These are phyloP conservation scores for Pangasius krempfi DNA, from an alignment of 2,797 vertebrate species.

Conservation along the genomic window DNA sequence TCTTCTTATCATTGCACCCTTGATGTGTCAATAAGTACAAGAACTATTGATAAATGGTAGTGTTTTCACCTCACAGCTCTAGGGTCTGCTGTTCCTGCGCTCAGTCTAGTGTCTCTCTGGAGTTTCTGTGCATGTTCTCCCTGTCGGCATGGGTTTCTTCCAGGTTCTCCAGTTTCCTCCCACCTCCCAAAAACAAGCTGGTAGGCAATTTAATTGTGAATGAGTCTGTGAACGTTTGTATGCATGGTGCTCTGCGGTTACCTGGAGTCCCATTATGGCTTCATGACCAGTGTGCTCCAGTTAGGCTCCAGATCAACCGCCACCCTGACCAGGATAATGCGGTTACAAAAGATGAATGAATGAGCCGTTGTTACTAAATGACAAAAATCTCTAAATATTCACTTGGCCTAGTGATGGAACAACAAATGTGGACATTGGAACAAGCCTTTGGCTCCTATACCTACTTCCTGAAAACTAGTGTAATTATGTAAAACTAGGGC, in stretches of 20 bases:
- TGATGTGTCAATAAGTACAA: background rate
- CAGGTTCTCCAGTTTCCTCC: background rate
- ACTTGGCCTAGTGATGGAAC: background rate
- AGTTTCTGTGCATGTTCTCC: background rate
- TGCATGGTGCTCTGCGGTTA: background rate
- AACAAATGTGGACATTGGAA: background rate
- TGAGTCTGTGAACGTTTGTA: background rate
- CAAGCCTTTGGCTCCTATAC: background rate
- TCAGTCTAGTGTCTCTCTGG: background rate
- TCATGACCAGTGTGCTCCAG: background rate
- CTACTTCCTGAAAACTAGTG: background rate
- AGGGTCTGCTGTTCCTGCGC: background rate
- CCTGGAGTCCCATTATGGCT: background rate
- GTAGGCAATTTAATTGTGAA: background rate
- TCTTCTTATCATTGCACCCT: background rate
- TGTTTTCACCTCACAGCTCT: background rate
- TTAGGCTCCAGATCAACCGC: background rate
- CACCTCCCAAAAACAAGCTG: background rate
- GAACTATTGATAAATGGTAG: background rate
- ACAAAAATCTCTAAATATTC: background rate
- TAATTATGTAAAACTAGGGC: background rate
- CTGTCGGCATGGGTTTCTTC: background rate
- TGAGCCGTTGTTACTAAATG: background rate
- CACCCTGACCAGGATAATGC: background rate
- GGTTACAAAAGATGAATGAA: background rate